Base-by-base conservation (phyloP, 2,888 invertebrate species). In the Sminthurides aquaticus region DNA sequence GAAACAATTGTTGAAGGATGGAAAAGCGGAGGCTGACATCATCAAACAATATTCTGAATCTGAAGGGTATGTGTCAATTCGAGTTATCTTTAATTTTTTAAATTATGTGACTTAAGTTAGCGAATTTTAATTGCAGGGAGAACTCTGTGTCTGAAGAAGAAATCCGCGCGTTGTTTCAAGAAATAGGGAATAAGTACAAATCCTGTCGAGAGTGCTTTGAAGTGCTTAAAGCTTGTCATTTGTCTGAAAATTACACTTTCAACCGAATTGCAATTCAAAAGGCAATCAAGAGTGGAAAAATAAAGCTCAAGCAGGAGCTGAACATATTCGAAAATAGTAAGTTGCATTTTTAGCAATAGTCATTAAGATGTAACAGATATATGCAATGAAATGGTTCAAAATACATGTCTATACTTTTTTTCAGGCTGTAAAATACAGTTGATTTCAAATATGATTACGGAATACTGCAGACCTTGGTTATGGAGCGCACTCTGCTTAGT, bases 401-500 rank as follows among this genome's bases (percentile, higher is more conserved):
- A 22, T 56, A 25, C 25, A 8, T 26, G 56, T 56, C 25, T n/a
- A n/a, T 56, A 8, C 20, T 52, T 20, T 8, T 25, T 56, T 56
- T 2, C 49, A 62, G 62, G 49, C 22, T 57, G 25, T 11, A 63
- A 63, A 49, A 63, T 57, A 11, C 27, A 27, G 11, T 18, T 63
- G 3, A 63, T 63, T 29, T 49, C 63, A 2, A 63, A 26, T 34
- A 28, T 63, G 43, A 27, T 63, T 5, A 55, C 34, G 15, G 34
- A 56, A 8, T 63, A 57, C 28, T 49, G 34, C 22, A 24, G 57
- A n/a, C 57, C 63, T 15, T 63, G 63, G 63, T 49, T 63, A 3
- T 63, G 63, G 63, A 63, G 63, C 57, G 63, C 63, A 25, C 34
- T 63, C 5, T 63, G 63, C 27, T 43, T 63, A 18, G 49, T 63